These are phyloP conservation scores for Stictonetta naevosa DNA, from an alignment of 2,113 vertebrate species.

Conservation along the genomic window DNA sequence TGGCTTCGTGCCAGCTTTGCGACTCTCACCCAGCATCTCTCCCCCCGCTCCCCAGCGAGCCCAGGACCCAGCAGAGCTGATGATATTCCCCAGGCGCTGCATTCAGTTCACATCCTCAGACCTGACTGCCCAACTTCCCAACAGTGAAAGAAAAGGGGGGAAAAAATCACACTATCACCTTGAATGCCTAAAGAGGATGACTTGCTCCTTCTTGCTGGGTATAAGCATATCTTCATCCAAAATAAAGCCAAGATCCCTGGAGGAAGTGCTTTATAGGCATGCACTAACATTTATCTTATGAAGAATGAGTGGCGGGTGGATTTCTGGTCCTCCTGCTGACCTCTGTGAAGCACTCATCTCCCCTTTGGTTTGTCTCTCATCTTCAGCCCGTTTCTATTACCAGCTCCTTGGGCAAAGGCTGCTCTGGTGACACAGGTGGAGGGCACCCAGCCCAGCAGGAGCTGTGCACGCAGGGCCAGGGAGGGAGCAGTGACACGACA, in stretches of 20 bases:
- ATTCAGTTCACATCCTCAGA: background rate
- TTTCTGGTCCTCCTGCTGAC: background rate
- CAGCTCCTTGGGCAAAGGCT: background rate
- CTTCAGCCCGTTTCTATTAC: background rate
- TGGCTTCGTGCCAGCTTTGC: accelerated
- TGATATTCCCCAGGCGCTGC: accelerated
- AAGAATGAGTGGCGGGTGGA: accelerated
- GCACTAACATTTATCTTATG: accelerated
- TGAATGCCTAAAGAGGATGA: background rate
- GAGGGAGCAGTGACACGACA: background rate
- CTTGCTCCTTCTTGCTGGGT: background rate
- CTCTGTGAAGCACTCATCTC: background rate
- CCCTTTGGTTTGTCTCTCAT: background rate
- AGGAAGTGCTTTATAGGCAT: accelerated
- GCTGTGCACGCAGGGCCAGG: accelerated
- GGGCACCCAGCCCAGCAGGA: background rate
- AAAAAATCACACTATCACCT: accelerated
- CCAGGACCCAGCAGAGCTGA: background rate
- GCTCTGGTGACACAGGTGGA: background rate
- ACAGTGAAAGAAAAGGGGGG: background rate
- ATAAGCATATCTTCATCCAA: background rate
- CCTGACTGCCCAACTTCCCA: background rate
- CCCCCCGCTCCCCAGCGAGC: background rate
- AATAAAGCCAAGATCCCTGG: background rate
- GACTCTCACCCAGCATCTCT: background rate